These are phyloP conservation scores for Tenthredo scrophulariae DNA, from an alignment of 2,888 invertebrate genomes.

Conservation along the genomic window DNA sequence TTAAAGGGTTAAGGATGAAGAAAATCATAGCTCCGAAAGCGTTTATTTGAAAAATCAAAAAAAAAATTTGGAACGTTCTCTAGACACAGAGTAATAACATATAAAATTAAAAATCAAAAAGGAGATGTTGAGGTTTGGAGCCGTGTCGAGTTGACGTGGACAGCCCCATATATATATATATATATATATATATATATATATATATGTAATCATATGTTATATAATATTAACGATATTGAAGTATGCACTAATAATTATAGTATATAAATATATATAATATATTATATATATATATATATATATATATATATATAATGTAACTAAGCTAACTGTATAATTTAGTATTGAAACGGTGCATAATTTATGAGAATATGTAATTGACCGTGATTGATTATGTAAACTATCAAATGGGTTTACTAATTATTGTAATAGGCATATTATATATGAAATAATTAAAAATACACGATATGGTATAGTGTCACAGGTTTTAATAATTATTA, in stretches of 20 bases:
- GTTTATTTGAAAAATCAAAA: too few relatives aligned
- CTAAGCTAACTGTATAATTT: constrained; percentile 17
- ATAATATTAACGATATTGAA: constrained; percentile 26
- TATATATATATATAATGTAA: neutral
- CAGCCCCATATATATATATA: constrained; percentile 17
- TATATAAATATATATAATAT: neutral
- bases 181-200: constrained; percentile 48
- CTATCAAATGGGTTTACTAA: constrained; percentile 50
- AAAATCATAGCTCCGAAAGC: too few relatives aligned
- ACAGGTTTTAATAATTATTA: constrained; percentile 37
- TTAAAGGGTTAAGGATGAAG: too few relatives aligned
- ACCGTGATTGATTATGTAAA: constrained; percentile 48
- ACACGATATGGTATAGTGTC: constrained; percentile 41
- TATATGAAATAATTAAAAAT: constrained; percentile 15
- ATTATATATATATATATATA: neutral
- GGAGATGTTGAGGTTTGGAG: too few relatives aligned
- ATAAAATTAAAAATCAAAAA: too few relatives aligned
- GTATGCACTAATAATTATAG: constrained; percentile 19
- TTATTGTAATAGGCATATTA: constrained; percentile 21
- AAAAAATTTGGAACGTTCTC: too few relatives aligned
- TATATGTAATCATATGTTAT: constrained; percentile 23
- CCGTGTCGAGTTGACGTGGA: too few relatives aligned
- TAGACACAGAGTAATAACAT: too few relatives aligned
- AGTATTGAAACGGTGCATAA: neutral
- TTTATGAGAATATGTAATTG: constrained; percentile 39